These are phyloP conservation scores for Catharus fuscescens DNA, from an alignment of 2,113 vertebrate species.

Conservation along the genomic window DNA sequence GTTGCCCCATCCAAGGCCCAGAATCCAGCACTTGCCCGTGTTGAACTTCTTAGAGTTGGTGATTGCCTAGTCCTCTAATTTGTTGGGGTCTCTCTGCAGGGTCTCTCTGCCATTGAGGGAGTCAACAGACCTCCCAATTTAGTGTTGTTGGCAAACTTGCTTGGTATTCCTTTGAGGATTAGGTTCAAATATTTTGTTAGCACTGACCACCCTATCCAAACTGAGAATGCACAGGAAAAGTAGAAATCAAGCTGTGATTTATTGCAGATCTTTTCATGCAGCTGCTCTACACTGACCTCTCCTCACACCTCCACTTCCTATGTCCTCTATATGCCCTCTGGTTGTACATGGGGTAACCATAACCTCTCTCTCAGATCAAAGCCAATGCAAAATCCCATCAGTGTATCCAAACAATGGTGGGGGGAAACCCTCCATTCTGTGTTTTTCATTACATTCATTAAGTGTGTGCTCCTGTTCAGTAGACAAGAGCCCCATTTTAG, in stretches of 20 bases:
- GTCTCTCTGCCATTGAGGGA: not conserved
- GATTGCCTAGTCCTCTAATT: not conserved
- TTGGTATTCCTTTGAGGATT: not conserved
- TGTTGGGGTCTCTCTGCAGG: rapidly evolving
- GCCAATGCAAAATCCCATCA: not conserved
- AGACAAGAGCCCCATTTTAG: not conserved
- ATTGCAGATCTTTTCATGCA: not conserved
- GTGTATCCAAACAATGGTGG: not conserved
- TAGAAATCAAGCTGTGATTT: not conserved
- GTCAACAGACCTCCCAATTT: not conserved
- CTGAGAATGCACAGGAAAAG: not conserved
- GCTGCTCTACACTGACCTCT: not conserved
- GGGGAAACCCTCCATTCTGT: not conserved
- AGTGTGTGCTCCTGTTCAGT: not conserved
- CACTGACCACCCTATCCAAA: not conserved
- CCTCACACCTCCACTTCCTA: not conserved
- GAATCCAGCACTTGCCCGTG: not conserved
- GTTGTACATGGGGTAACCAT: not conserved
- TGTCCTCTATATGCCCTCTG: not conserved
- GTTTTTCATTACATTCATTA: not conserved
- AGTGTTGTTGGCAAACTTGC: not conserved
- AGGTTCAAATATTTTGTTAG: not conserved
- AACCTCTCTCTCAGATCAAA: not conserved
- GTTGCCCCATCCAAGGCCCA: not conserved
- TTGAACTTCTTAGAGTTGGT: not conserved